These are phyloP conservation scores for Thaumatotibia leucotreta DNA, from an alignment of 1,140 invertebrate species.

Conservation along the genomic window DNA sequence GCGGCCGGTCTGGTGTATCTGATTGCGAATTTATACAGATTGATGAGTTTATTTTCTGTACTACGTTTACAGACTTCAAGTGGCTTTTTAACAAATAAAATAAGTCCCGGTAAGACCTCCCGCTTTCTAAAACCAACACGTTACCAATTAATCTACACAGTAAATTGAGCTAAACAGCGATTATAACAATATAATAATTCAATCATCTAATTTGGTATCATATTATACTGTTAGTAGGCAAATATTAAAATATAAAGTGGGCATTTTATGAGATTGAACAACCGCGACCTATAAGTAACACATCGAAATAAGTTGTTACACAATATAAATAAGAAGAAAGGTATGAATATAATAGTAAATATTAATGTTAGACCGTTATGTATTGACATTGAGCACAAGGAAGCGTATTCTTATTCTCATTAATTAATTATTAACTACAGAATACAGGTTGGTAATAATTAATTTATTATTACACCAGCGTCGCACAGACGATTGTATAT, in stretches of 20 bases:
- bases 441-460: slow-evolving; percentile 27
- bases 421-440: slow-evolving; percentile 38
- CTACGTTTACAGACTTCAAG: too few relatives aligned
- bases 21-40: too few relatives aligned
- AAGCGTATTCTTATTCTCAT: slow-evolving; percentile 61
- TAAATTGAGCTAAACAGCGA: slow-evolving; percentile 58
- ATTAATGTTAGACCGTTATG: slow-evolving; percentile 63
- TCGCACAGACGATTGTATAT: slow-evolving; percentile 64
- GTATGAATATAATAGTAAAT: slow-evolving; percentile 38
- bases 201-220: slow-evolving; percentile 25
- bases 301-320: slow-evolving; percentile 26
- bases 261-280: slow-evolving; percentile 58
- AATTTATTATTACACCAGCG: slow-evolving; percentile 60
- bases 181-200: slow-evolving; percentile 36
- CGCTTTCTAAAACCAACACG: slow-evolving; percentile 18
- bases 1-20: too few relatives aligned
- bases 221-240: slow-evolving; percentile 35
- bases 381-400: slow-evolving; percentile 72
- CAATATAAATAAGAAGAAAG: slow-evolving; percentile 24
- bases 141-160: slow-evolving; percentile 26
- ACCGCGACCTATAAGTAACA: slow-evolving; percentile 41
- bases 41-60: too few relatives aligned
- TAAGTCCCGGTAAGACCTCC: too few relatives aligned
- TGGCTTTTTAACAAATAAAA: too few relatives aligned
- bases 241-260: slow-evolving; percentile 24